Evolutionary conservation across 2,797 vertebrate species (phyloP), one percentile per base, ranked within the genome.

Genomic region (Sebastolobus alascanus): DNA sequence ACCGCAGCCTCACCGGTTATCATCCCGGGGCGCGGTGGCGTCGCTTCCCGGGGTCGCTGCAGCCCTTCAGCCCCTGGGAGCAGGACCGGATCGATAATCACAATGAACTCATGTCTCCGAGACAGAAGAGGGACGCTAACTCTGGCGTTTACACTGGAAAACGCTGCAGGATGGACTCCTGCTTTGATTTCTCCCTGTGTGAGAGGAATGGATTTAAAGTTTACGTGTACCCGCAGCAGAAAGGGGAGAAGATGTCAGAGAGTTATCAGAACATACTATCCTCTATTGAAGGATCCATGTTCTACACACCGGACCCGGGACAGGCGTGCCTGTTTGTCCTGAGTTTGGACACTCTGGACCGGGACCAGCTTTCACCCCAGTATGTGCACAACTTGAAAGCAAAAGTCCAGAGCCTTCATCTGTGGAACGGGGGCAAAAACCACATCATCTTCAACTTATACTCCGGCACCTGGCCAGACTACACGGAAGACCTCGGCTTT

Each of bases 371-470:
- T 73, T 99, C 99, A 22, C 98, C 98, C 7, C 98, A 99, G 89
- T 99, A 99, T 31, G 97, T 99, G 82, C 98, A 99, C 96, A 99
- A 97, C 90, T 92, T 99, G 82, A 96, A 95, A 93, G 96, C 96
- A 70, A 99, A 99, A 92, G 94, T 99, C 92, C 98, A 99, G 94
- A 97, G 95, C 93, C 96, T 98, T 83, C 97, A 97, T 91, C 95
- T 98, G 87, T 99, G 99, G 99, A 99, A 99, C 88, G 97, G 97
- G 56, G 99, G 99, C 84, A 97, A 96, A 94, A 99, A 99, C 92
- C 99, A 99, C 94, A 96, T 99, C 91, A 98, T 99, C 95, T 99
- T 99, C 94, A 99, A 99, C 92, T 95, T 99, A 94, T 99, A 99
- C 92, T 99, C 98, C 0, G 99, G 99, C 77, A 99, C 99, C 40